phyloP scores from a whole-genome alignment of 1,140 invertebrate genomes.

The Lerema accius region DNA sequence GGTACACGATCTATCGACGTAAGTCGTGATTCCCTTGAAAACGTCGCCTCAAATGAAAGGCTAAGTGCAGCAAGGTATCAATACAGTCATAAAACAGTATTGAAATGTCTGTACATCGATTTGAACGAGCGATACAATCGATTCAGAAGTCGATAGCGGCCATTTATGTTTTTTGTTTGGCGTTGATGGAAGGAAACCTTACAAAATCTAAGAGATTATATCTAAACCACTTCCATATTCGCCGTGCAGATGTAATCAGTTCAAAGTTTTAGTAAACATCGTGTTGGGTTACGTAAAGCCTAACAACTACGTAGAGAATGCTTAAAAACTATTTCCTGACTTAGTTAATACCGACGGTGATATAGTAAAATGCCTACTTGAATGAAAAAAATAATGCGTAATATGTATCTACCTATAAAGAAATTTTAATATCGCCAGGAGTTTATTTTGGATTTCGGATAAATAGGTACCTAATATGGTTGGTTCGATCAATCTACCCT shows the following conservation, averaged over 20 bases:
- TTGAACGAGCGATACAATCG: conserved; percentile 37
- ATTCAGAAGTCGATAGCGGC: conserved; percentile 36
- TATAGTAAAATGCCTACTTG: too few relatives aligned
- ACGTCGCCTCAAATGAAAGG: conserved; percentile 55
- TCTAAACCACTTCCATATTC: conserved; percentile 60
- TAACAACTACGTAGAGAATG: conserved; percentile 50
- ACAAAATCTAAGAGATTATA: conserved; percentile 51
- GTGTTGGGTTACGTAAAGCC: conserved; percentile 60
- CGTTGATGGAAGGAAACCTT: conserved; percentile 50
- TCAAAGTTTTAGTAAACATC: conserved; percentile 45
- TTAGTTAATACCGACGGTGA: too few relatives aligned
- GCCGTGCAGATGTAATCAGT: conserved; percentile 49
- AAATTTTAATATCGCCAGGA: too few relatives aligned
- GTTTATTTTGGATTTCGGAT: too few relatives aligned
- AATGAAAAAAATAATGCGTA: too few relatives aligned
- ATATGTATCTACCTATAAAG: too few relatives aligned
- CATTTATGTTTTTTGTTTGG: conserved; percentile 38
- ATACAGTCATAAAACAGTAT: conserved; percentile 64
- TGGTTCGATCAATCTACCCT: too few relatives aligned
- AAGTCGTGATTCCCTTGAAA: conserved; percentile 21
- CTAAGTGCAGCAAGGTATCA: conserved; percentile 61
- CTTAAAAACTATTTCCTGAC: conserved; percentile 10
- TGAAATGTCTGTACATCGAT: conserved; percentile 56
- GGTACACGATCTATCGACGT: conserved; percentile 16
- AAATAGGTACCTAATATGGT: too few relatives aligned